Base-by-base conservation (phyloP, 2,113 vertebrate species). In the Pelmatolapia mariae region DNA sequence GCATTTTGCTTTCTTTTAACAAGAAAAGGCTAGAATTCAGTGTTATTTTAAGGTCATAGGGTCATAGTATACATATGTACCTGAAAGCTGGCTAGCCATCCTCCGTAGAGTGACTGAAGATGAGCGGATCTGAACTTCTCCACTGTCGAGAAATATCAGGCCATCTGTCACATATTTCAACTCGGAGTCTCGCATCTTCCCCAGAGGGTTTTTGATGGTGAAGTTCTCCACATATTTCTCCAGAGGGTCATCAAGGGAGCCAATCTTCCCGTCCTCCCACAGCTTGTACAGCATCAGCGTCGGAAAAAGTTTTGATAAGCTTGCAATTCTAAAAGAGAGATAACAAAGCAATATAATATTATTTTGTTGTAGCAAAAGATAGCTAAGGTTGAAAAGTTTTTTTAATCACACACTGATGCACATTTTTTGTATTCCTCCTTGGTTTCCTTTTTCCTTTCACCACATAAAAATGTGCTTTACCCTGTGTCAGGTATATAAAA, bases 261-360 rank as follows among this genome's bases (percentile, higher is more conserved):
- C 94, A 24, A 99, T 95, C 36, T 96, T 96, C 9, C 98, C 98
- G 6, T 99, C 97, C 86, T 99, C 98, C 98, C 98, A 99, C 88
- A 99, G 93, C 85, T 95, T 97, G 92, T 99, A 98, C 57, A 99
- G 26, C 98, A 99, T 98, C 26, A 99, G 94, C 0, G 97, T 97
- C 0, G 98, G 98, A 68, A 99, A 99, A 89, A 99, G 97, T 95
- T 99, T 99, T 12, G 98, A 99, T 52, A 99, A 61, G 5, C 98
- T 98, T 91, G 97, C 97, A 45, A 99, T 98, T 91, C 98, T 99
- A 91, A 47, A 43, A 81, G 36, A 50, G 11, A 83, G 66, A 90
- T 6, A 68, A 66, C 3, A 80, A 7, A 54, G 36, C 9, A 18
- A 2, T 5, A 1, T 26, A 19, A 33, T 38, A 11, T 26, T 24